Evolutionary conservation across 1,140 invertebrate species (phyloP), one percentile per base, ranked within the genome.

Genomic region (Telenomus remus): DNA sequence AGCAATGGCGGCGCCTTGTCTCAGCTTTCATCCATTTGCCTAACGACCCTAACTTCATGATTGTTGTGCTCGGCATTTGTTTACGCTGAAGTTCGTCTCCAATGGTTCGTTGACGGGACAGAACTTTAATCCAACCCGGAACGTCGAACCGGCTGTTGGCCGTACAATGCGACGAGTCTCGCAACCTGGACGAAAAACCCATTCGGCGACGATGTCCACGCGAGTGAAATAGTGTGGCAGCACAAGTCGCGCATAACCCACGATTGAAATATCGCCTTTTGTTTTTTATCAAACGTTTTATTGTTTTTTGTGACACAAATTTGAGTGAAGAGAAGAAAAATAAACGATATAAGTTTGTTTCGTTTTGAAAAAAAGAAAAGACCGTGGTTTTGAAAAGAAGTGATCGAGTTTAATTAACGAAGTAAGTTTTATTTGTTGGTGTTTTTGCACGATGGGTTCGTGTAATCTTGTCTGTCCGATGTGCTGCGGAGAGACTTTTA

Each of bases 401-500:
- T 44, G 13, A 44, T 27, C 19, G 19, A 27, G 19, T 27, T 27
- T 27, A n/a, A n/a, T 27, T 27, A 6, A 27, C 19, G 19, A 27
- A 7, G 13, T 44, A 12, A 44, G 37, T 39, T 39, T 16, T 39
- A 8, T 39, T 63, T 46, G 19, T 56, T 44, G 56, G 42, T 63
- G n/a, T n/a, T n/a, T n/a, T 64, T 49, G 5, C 9, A 79, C 75
- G 81, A 91, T 91, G 90, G 89, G 88, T 81, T 89, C 89, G 16
- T 72, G 87, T 70, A 81, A 81, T 63, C 81, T 91, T 12, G 82
- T 88, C 59, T 93, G 92, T 74, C 91, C 91, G 4, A 87, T 92
- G 82, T 93, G 92, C 77, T 93, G 91, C 76, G 89, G 89, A 47
- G 88, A 90, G 81, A 89, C 85, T 53, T 93, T 93, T 84, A 81